Evolutionary conservation across 2,113 vertebrate species (phyloP).

Genomic region (Pseudonaja textilis): DNA sequence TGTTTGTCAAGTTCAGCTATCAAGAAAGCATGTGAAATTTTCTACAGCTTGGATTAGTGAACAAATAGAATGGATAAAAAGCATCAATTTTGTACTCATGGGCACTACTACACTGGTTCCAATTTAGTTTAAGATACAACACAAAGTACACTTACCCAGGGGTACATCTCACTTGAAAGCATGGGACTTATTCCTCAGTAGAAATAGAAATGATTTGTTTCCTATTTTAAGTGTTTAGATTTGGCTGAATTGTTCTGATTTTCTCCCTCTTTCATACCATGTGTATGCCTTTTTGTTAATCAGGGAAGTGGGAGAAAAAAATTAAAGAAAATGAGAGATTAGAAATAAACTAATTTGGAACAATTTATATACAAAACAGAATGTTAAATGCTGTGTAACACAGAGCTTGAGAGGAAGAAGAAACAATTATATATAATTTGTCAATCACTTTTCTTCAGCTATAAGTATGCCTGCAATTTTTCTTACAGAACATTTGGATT

Average conservation of each 20-base stretch:
- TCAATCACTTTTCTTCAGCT: constrained; percentile 33
- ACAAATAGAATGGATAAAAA: background rate
- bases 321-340: background rate
- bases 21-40: background rate
- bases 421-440: constrained; percentile 43
- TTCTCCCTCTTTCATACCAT: background rate
- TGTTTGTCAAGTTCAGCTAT: background rate
- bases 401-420: constrained; percentile 29
- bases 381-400: constrained; percentile 32
- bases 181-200: background rate
- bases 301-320: background rate
- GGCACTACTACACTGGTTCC: background rate
- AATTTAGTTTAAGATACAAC: background rate
- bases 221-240: background rate
- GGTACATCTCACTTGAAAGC: background rate
- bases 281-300: background rate
- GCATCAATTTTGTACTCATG: background rate
- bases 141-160: background rate
- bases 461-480: constrained; percentile 36
- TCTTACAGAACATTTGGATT: constrained; percentile 25
- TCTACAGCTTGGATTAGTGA: background rate
- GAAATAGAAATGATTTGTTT: background rate
- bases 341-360: constrained; percentile 32
- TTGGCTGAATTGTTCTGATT: background rate
- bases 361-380: constrained; percentile 32